Conservation (phyloP, 1,140 invertebrate genomes). For the Diorhabda sublineata region DNA sequence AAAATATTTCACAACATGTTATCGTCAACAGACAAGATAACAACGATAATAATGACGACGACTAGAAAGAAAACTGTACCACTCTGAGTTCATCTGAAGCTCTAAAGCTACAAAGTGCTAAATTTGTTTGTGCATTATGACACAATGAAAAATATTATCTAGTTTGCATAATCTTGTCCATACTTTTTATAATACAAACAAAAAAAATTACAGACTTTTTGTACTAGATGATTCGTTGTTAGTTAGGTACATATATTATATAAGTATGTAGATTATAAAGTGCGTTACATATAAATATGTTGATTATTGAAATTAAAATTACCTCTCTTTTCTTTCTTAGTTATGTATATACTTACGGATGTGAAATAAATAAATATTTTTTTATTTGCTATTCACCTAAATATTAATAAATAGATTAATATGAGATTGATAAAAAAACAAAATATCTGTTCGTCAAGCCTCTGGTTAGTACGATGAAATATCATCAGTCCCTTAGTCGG, state of each 20-base stretch:
- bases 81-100: background rate
- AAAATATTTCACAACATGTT: constrained; percentile 24
- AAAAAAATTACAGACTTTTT: constrained; percentile 11
- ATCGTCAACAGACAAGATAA: background rate
- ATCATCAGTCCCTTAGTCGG: no score
- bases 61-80: background rate
- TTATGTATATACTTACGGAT: no score
- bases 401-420: no score
- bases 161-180: constrained; percentile 6
- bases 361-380: no score
- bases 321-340: no score
- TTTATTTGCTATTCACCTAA: no score
- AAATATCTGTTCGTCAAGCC: no score
- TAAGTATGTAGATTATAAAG: no score
- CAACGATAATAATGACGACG: background rate
- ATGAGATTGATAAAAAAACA: no score
- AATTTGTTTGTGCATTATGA: background rate
- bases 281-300: no score
- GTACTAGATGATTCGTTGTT: constrained; percentile 1
- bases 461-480: no score
- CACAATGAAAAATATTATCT: constrained; percentile 1
- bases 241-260: background rate
- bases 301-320: no score
- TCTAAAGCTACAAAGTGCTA: background rate
- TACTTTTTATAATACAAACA: constrained; percentile 12